Evolutionary conservation across 2,888 invertebrate genomes (phyloP).

Genomic region (Meiosimyza decipiens): DNA sequence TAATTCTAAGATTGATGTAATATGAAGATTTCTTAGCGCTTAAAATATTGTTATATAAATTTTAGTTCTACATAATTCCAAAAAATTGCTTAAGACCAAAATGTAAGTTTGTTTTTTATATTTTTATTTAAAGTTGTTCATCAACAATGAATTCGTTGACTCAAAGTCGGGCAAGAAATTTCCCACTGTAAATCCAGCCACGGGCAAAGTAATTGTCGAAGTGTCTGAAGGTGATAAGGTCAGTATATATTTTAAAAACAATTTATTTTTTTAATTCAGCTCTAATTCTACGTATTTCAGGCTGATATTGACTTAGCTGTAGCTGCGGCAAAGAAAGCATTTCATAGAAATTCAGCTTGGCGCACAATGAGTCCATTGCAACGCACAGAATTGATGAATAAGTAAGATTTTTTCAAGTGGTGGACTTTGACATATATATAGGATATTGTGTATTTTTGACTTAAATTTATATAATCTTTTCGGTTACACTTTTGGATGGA

Average conservation of each 20-base stretch:
- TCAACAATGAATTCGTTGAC: conserved; percentile 85
- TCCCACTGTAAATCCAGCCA: conserved; percentile 84
- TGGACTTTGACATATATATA: not conserved
- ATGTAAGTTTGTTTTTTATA: conserved; percentile 2
- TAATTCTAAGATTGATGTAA: no score
- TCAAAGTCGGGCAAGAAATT: conserved; percentile 88
- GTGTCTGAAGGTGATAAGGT: conserved; percentile 89
- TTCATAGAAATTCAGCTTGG: conserved; percentile 79
- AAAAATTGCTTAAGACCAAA: not conserved
- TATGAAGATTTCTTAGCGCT: no score
- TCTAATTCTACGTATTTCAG: conserved; percentile 61
- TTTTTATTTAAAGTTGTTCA: conserved; percentile 73
- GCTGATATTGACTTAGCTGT: conserved; percentile 86
- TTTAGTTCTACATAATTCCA: no score
- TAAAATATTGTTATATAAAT: no score
- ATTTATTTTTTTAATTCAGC: no score
- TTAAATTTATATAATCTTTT: conserved; percentile 1
- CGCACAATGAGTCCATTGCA: conserved; percentile 83
- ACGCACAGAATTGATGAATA: conserved; percentile 77
- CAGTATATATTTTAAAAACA: conserved; percentile 46
- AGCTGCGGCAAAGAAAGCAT: conserved; percentile 81
- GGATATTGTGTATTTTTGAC: not conserved
- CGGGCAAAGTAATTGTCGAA: conserved; percentile 78
- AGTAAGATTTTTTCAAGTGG: conserved; percentile 63
- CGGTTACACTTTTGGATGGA: no score